phyloP scores from a whole-genome alignment of 2,113 vertebrate species.

The Carassius carassius region DNA sequence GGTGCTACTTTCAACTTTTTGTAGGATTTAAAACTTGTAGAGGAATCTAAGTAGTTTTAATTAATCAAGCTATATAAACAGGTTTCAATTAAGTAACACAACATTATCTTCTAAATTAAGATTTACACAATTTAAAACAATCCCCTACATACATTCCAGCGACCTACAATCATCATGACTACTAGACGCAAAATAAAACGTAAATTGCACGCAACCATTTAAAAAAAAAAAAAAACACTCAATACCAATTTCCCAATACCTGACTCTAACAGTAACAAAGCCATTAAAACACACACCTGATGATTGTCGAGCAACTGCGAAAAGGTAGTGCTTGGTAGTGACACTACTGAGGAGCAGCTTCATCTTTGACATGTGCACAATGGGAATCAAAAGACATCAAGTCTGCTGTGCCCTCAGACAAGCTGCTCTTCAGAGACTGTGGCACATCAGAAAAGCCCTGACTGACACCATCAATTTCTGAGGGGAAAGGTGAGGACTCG shows the following conservation, averaged over 20 bases:
- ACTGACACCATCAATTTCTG: conserved; percentile 26
- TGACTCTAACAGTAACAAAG: conserved; percentile 16
- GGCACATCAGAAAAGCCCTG: not conserved
- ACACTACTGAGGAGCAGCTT: conserved; percentile 40
- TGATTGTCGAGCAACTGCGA: not conserved
- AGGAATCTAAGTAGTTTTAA: not conserved
- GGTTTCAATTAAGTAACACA: not conserved
- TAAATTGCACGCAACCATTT: not conserved
- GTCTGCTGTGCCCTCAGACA: conserved; percentile 9
- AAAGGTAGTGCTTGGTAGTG: not conserved
- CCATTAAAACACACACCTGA: not conserved
- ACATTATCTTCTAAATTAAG: conserved; percentile 12
- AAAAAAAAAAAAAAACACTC: not conserved
- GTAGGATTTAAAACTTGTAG: not conserved
- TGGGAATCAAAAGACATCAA: not conserved
- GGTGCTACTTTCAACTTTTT: not conserved
- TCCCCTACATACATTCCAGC: not conserved
- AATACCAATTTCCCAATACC: not conserved
- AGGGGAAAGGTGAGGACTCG: conserved; percentile 34
- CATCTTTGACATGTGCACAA: conserved; percentile 25
- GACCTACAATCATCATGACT: not conserved
- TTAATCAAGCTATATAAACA: not conserved
- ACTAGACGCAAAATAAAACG: not conserved
- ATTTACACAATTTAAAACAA: not conserved
- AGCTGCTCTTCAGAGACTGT: not conserved